Conservation (phyloP, 2,797 vertebrate species). For the Argentina silus region DNA sequence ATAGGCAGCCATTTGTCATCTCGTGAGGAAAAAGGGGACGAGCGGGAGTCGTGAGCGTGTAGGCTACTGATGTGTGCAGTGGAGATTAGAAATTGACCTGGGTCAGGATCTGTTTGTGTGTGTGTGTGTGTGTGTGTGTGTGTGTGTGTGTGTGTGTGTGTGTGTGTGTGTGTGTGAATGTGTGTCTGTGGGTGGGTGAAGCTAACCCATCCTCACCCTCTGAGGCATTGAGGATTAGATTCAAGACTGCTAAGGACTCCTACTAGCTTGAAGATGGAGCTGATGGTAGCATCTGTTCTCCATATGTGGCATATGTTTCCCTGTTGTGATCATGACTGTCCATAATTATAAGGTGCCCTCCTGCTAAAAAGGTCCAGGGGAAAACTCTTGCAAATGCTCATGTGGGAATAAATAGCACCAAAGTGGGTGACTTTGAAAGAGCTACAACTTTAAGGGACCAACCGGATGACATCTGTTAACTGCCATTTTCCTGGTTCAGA, state of each 20-base stretch:
- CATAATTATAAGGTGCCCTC: constrained; percentile 71
- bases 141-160: too few species aligned
- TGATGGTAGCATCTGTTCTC: constrained; percentile 65
- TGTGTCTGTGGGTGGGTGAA: constrained; percentile 7
- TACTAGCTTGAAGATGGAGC: constrained; percentile 46
- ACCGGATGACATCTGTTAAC: constrained; percentile 71
- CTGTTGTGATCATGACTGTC: constrained; percentile 66
- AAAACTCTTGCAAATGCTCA: constrained; percentile 68
- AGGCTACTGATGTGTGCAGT: background rate
- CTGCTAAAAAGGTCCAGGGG: constrained; percentile 64
- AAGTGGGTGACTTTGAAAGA: constrained; percentile 68
- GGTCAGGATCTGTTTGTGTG: too few species aligned
- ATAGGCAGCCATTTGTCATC: constrained; percentile 21
- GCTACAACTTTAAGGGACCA: constrained; percentile 69
- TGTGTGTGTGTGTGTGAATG: background rate
- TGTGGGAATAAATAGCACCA: constrained; percentile 70
- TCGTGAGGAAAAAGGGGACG: background rate
- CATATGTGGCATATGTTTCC: constrained; percentile 70
- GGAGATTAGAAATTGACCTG: too few species aligned
- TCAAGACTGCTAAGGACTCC: constrained; percentile 30
- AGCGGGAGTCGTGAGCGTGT: background rate
- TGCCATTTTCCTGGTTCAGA: constrained; percentile 56
- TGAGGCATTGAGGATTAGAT: background rate
- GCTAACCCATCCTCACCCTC: background rate
- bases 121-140: too few species aligned